phyloP scores from a whole-genome alignment of 2,888 invertebrate genomes.

The Eudasyphora cyanicolor region DNA sequence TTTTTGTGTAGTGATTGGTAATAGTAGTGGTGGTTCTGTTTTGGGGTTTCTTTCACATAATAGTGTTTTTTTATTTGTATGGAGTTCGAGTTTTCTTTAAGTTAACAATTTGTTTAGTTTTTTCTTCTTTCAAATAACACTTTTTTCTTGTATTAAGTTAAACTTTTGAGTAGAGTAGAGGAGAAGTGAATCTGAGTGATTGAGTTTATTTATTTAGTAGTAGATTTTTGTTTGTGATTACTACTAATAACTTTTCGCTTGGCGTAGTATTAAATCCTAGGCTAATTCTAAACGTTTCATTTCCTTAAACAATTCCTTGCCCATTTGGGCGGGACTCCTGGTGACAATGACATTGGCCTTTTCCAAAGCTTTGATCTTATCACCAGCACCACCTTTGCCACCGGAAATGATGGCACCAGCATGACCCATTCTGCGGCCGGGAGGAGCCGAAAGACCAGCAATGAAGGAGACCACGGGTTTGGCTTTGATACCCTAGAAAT shows the following conservation, averaged over 20 bases:
- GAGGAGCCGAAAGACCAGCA: slow-evolving; percentile 98
- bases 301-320: slow-evolving; percentile 91
- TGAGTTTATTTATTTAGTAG: slow-evolving; percentile 35
- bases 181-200: not conserved
- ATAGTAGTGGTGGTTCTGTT: not conserved
- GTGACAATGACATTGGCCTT: slow-evolving; percentile 97
- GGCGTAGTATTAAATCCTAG: slow-evolving; percentile 76
- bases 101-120: slow-evolving; percentile 17
- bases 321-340: slow-evolving; percentile 97
- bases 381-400: slow-evolving; percentile 98
- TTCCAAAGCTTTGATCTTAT: slow-evolving; percentile 97
- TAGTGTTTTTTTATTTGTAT: not conserved
- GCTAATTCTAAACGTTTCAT: slow-evolving; percentile 90
- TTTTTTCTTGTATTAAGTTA: slow-evolving; percentile 19
- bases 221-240: slow-evolving; percentile 33
- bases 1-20: not conserved
- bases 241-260: slow-evolving; percentile 60
- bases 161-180: slow-evolving; percentile 14
- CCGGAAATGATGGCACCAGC: slow-evolving; percentile 99
- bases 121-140: slow-evolving; percentile 28
- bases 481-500: slow-evolving; percentile 88
- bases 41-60: slow-evolving; percentile 1
- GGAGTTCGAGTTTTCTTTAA: slow-evolving; percentile 24
- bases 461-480: slow-evolving; percentile 99
- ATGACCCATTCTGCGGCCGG: slow-evolving; percentile 99